Evolutionary conservation across 2,797 vertebrate species (phyloP), one percentile per base, ranked within the genome.

Genomic region (Lithobates sylvaticus): DNA sequence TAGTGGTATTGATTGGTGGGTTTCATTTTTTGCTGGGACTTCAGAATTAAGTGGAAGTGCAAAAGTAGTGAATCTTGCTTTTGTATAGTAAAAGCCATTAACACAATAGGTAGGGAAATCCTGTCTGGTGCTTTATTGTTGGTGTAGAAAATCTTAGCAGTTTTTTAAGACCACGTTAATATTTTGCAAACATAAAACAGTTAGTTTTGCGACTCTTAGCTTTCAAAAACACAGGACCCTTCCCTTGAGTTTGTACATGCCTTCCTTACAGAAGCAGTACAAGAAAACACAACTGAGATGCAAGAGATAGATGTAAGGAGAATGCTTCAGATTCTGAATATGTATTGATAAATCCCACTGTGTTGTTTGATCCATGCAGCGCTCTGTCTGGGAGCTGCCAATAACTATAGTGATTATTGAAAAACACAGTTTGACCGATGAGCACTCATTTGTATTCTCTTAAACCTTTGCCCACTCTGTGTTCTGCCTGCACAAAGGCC

Each of bases 371-470:
- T 87, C 85, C 27, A 67, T 78, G 76, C 58, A 50, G 75, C 26
- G 80, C 36, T 15, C 80, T 58, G 54, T 42, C 80, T 83, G 85
- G 76, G 80, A 78, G 69, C 80, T 83, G 85, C 72, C 85, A 87
- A 87, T 87, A 87, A 34, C 74, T 68, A 50, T 77, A 73, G 34
- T 67, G 80, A 82, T 82, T 86, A 86, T 86, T 86, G 85, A 86
- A 83, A 86, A 83, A 86, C 68, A 76, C 73, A 78, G 74, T 71
- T 61, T 86, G 79, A 86, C 79, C 54, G 78, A 86, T 82, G 73
- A 29, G 75, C 67, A 36, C 68, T 86, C 78, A 82, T 82, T 78
- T 77, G 74, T 86, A 86, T 83, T 83, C 85, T 39, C 42, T 23
- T 32, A 77, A 82, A 61, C 50, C 58, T 86, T 70, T 50, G 50